Evolutionary conservation across 2,113 vertebrate genomes (phyloP), one percentile per base, ranked within the genome.

Genomic region (Acanthisitta chloris): DNA sequence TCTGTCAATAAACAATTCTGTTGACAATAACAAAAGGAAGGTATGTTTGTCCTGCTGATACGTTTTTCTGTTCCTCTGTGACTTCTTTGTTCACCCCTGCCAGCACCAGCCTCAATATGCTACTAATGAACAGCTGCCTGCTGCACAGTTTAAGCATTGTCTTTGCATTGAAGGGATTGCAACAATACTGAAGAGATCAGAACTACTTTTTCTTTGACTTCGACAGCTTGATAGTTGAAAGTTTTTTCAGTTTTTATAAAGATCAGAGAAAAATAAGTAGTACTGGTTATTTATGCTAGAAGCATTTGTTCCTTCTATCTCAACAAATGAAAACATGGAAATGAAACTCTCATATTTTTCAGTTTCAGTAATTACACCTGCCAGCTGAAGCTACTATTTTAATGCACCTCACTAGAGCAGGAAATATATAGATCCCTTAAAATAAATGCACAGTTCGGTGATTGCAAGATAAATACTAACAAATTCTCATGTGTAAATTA

Each of bases 401-500:
- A 49, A 71, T 18, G 49, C 51, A 33, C 17, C 34, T 40, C 17
- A 6, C 33, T 58, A 64, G n/a, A 78, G 72, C 11, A 74, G 18
- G 24, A 81, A 94, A 71, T 34, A 49, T 0, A 45, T 24, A 78
- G 88, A 66, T 12, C 24, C 26, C 34, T 78, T 25, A 34, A 77
- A 91, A 86, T 25, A 84, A 88, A 86, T 29, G 13, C 16, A 49
- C 20, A 5, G 7, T 5, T 73, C 46, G 70, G 28, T 31, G 43
- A 69, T 57, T 76, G 28, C 29, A 79, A 87, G 62, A 67, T 23
- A 85, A 93, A 64, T 48, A 38, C 46, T 67, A 70, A 43, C 38
- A 64, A 88, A 90, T 93, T 88, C 67, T 93, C 82, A n/a, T 34
- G 70, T 71, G 62, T 61, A 77, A 85, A 93, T 90, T 82, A 91